phyloP scores from a whole-genome alignment of 1,140 invertebrate species.

The Vanessa tameamea region DNA sequence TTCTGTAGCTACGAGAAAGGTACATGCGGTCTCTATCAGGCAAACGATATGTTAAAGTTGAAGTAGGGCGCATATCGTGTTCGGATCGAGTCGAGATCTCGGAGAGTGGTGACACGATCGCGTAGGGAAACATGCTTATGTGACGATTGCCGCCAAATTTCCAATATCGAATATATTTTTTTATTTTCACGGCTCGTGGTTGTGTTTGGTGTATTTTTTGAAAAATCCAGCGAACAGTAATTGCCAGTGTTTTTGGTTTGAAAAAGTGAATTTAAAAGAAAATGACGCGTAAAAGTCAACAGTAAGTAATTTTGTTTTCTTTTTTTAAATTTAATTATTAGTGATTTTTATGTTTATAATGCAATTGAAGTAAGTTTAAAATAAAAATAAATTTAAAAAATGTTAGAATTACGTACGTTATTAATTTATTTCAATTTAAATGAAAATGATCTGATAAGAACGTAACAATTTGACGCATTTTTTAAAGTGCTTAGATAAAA shows the following conservation, averaged over 20 bases:
- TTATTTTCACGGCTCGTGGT: conserved; percentile 51
- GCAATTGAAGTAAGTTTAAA: no score
- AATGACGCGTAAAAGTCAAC: conserved; percentile 54
- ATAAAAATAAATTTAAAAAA: no score
- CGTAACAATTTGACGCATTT: background rate
- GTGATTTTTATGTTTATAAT: background rate
- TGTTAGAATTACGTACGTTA: no score
- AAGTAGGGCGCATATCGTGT: conserved; percentile 73
- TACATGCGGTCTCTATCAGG: conserved; percentile 56
- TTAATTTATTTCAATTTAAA: conserved; percentile 1
- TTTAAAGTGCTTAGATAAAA: background rate
- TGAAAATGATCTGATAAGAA: background rate
- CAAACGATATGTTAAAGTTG: conserved; percentile 62
- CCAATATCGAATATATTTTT: conserved; percentile 59
- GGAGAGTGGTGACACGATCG: conserved; percentile 74
- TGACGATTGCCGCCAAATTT: conserved; percentile 74
- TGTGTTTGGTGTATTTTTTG: conserved; percentile 53
- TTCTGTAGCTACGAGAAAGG: conserved; percentile 11
- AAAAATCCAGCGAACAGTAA: conserved; percentile 36
- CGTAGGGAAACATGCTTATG: conserved; percentile 72
- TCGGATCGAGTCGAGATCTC: conserved; percentile 69
- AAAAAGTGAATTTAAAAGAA: conserved; percentile 32
- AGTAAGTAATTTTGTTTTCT: conserved; percentile 41
- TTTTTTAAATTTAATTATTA: conserved; percentile 11
- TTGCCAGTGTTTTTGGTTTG: conserved; percentile 30